Evolutionary conservation across 2,113 vertebrate species (phyloP).

Genomic region (Syngnathus typhle): DNA sequence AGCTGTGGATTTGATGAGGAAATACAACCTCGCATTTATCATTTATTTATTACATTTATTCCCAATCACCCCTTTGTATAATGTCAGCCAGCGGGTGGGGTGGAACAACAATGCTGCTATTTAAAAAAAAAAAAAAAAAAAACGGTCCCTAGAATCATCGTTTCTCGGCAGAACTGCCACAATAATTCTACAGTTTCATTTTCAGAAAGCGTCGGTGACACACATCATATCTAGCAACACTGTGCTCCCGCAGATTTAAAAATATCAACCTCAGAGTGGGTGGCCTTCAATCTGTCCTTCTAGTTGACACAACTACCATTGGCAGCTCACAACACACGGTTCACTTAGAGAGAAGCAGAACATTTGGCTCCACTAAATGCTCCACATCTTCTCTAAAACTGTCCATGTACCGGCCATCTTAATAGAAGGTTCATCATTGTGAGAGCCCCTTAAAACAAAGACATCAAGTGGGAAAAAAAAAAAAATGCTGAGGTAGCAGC

Average conservation of each 20-base stretch:
- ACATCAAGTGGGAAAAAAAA: conserved; percentile 14
- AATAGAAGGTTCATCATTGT: neutral
- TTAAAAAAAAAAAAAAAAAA: neutral
- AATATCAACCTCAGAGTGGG: neutral
- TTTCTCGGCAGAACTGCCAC: neutral
- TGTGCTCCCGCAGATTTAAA: conserved; percentile 9
- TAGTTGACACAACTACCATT: no score
- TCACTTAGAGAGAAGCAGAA: no score
- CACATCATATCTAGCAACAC: neutral
- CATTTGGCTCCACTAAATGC: no score
- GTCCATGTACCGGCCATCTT: neutral
- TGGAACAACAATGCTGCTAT: neutral
- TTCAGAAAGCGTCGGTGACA: conserved; percentile 9
- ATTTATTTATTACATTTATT: neutral
- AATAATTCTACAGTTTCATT: conserved; percentile 2
- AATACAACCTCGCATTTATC: conserved; percentile 12
- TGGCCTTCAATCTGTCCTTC: neutral
- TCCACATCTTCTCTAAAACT: conserved; percentile 1
- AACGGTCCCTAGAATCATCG: neutral
- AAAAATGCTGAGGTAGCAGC: neutral
- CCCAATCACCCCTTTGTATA: neutral
- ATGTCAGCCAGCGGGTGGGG: neutral
- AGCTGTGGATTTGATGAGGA: conserved; percentile 32
- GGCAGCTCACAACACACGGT: no score
- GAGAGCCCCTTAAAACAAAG: neutral